Conservation (phyloP, 1,140 invertebrate genomes). For the Cherax destructor region DNA sequence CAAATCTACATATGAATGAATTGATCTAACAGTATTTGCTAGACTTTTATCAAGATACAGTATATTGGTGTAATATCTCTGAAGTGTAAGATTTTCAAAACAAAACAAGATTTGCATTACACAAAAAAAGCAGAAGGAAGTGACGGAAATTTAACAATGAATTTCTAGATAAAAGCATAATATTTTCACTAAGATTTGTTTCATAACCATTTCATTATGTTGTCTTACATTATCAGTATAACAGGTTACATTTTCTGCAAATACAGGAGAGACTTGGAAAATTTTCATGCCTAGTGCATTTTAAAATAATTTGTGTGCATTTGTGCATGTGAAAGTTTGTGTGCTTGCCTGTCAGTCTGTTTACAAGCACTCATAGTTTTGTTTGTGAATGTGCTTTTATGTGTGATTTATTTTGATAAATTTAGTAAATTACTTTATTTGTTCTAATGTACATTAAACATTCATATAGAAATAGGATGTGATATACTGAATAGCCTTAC, state of each 20-base stretch:
- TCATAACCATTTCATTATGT: background rate
- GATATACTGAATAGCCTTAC: conserved; percentile 1
- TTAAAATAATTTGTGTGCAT: background rate
- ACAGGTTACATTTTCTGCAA: background rate
- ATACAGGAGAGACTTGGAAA: conserved; percentile 5
- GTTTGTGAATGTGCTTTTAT: background rate
- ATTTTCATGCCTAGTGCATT: background rate
- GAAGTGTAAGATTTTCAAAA: too few relatives aligned
- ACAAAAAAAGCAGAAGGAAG: too few relatives aligned
- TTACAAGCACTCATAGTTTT: background rate
- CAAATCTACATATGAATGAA: too few relatives aligned
- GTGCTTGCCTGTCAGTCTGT: background rate
- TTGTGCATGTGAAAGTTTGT: background rate
- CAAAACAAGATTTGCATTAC: too few relatives aligned
- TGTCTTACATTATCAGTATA: background rate
- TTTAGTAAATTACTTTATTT: background rate
- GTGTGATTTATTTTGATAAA: background rate
- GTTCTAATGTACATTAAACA: conserved; percentile 6
- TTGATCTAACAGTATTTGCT: too few relatives aligned
- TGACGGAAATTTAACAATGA: too few relatives aligned
- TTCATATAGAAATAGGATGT: background rate
- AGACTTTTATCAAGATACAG: too few relatives aligned
- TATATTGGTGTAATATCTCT: too few relatives aligned
- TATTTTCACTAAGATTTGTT: background rate
- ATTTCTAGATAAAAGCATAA: too few relatives aligned